Percentiles rank a stretch among this genome's conserved stretches.
Evolutionary conservation across 2,888 invertebrate genomes (phyloP).

Genomic region (Perithous albicinctus): DNA sequence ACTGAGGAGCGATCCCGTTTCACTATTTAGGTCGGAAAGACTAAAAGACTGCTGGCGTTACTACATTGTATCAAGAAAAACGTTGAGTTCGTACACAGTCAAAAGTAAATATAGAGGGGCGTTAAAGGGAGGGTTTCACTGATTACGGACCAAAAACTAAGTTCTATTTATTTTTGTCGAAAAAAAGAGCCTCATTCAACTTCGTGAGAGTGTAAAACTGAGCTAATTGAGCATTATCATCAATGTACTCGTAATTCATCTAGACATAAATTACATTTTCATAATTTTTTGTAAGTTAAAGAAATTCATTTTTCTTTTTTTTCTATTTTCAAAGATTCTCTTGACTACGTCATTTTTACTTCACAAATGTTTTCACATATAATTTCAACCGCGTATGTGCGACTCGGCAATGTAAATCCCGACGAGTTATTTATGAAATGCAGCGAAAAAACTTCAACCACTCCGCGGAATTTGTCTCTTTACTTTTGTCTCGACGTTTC

Average conservation of each 20-base stretch:
- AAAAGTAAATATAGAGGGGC: neutral
- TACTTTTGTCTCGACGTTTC: neutral
- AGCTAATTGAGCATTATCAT: no score
- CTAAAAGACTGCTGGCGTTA: neutral
- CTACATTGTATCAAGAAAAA: constrained; percentile 1
- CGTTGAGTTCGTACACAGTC: neutral
- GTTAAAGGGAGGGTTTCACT: neutral
- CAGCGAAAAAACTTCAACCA: neutral
- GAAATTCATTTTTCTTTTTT: neutral
- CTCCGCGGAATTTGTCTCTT: neutral
- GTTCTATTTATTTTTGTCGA: no score
- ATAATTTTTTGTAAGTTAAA: neutral
- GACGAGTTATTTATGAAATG: neutral
- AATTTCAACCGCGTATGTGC: neutral
- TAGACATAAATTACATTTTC: no score
- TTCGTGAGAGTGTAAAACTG: neutral
- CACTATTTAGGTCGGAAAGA: neutral
- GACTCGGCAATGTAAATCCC: neutral
- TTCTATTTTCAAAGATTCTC: no score
- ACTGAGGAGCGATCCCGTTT: constrained; percentile 1
- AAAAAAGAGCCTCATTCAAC: neutral
- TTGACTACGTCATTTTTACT: neutral
- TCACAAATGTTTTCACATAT: neutral
- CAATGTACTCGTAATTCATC: no score
- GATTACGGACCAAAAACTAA: no score